Evolutionary conservation across 2,113 vertebrate genomes (phyloP).

Genomic region (Melozone crissalis): DNA sequence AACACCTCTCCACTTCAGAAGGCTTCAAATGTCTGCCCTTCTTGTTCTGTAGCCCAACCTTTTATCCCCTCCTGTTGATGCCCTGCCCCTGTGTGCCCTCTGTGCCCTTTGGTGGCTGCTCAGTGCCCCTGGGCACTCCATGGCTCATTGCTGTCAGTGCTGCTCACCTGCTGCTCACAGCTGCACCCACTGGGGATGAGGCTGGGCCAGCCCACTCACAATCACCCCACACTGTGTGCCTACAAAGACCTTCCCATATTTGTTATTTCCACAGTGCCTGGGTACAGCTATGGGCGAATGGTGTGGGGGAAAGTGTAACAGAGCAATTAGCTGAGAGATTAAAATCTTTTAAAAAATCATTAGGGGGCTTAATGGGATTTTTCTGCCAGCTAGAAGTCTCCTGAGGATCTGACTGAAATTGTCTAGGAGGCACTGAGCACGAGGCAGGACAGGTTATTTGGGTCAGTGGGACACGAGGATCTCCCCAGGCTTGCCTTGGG

Average conservation of each 20-base stretch:
- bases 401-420: background rate
- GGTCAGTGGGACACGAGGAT: background rate
- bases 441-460: background rate
- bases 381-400: background rate
- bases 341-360: background rate
- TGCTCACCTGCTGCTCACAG: background rate
- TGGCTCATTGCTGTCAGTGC: background rate
- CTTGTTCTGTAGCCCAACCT: fast-evolving
- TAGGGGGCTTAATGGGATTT: background rate
- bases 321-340: background rate
- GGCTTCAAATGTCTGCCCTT: background rate
- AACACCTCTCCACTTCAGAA: fast-evolving
- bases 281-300: background rate
- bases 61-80: background rate
- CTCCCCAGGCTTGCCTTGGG: background rate
- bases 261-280: background rate
- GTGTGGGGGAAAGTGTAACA: background rate
- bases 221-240: background rate
- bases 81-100: background rate
- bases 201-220: background rate
- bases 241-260: background rate
- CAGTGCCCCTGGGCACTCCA: background rate
- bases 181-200: background rate
- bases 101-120: background rate
- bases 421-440: background rate